Base-by-base conservation (phyloP, 2,113 vertebrate species). In the pig (Sus scrofa) region DNA sequence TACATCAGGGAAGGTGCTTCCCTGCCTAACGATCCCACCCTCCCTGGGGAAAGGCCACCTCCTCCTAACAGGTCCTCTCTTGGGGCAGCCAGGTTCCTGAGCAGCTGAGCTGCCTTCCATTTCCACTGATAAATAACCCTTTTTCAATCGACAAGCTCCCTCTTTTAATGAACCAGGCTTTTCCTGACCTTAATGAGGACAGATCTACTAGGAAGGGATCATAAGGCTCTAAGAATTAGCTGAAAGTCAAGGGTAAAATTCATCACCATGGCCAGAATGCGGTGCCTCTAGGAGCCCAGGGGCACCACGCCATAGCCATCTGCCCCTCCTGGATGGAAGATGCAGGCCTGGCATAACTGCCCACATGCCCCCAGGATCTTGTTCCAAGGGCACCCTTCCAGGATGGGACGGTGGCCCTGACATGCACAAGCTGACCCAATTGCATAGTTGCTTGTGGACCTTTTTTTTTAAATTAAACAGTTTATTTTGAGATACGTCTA, bases 141-240 rank as follows among this genome's bases (percentile, higher is more conserved):
- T 73, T 82, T 44, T 13, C 73, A 77, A 30, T 30, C 6, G 22
- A 83, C 18, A 39, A 78, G 10, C 34, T 54, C 73, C 68, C 11
- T 75, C 11, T 91, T 84, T 68, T 71, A 68, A 67, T 34, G 27
- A 54, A 5, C 18, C 65, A 50, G 37, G 50, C n/a, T 81, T 97
- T 54, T 74, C 16, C 89, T 68, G 56, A 12, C 52, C 34, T 68
- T 58, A n/a, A 26, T 52, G 30, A 92, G 39, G 62, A 87, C 16
- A 90, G 78, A 84, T 54, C 79, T 94, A 13, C 88, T 34, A 89
- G 81, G 50, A 92, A 89, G 83, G 22, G 15, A 70, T 54, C 37
- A 52, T 1, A 1, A n/a, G 30, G 6, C 62, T 26, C 4, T 8
- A 78, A n/a, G 58, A 86, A 39, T 79, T 86, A 91, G 56, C 74